These are phyloP conservation scores for Butorides virescens DNA, from an alignment of 2,113 vertebrate genomes.

Conservation along the genomic window DNA sequence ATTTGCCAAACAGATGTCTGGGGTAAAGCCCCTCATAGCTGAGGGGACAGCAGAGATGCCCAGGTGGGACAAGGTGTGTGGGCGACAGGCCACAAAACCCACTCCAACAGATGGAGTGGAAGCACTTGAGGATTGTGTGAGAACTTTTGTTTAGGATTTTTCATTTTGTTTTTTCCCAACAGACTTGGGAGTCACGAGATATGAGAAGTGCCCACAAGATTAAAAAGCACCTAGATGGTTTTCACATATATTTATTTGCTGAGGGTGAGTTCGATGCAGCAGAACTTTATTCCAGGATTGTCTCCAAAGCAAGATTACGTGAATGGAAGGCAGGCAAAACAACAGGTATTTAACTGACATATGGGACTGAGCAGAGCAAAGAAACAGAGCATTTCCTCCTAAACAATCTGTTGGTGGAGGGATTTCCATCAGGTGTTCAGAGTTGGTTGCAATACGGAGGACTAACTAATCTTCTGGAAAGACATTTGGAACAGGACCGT, in stretches of 20 bases:
- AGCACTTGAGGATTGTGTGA: background rate
- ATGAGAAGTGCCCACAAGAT: background rate
- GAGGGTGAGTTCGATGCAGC: background rate
- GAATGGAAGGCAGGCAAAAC: background rate
- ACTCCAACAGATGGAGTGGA: background rate
- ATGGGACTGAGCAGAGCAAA: background rate
- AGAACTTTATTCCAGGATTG: background rate
- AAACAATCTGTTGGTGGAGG: background rate
- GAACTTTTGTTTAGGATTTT: background rate
- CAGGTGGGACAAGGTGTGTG: background rate
- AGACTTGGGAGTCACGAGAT: background rate
- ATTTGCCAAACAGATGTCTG: background rate
- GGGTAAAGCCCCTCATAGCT: background rate
- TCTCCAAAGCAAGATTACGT: background rate
- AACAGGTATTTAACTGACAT: background rate
- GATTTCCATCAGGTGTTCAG: background rate
- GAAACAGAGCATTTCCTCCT: background rate
- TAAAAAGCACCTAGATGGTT: background rate
- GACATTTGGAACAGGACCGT: background rate
- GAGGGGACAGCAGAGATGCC: background rate
- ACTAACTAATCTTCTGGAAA: background rate
- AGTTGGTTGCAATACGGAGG: background rate
- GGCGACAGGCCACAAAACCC: background rate
- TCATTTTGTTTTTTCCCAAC: background rate
- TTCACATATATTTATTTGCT: background rate